Percentiles rank a stretch among this genome's conserved stretches.
Conservation (phyloP, 2,797 vertebrate genomes). For the Sphenodon punctatus region DNA sequence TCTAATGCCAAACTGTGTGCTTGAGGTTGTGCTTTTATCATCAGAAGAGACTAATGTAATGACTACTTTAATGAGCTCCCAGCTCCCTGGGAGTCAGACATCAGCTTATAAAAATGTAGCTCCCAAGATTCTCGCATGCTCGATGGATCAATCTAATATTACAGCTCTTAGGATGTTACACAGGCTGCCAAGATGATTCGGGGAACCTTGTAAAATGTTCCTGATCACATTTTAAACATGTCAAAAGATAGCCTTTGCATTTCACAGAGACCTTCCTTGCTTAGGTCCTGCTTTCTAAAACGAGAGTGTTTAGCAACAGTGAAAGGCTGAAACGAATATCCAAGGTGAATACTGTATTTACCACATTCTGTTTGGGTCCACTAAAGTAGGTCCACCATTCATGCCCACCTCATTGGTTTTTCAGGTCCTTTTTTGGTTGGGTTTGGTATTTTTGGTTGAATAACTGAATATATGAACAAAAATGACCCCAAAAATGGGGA, state of each 20-base stretch:
- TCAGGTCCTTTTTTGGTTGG: too few species aligned
- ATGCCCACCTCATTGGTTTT: too few species aligned
- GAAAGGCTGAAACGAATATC: too few species aligned
- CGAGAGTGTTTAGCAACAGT: background rate
- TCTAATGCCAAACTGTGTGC: background rate
- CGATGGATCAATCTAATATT: background rate
- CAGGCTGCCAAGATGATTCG: background rate
- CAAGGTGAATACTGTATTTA: too few species aligned
- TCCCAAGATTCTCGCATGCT: background rate
- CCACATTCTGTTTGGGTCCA: too few species aligned
- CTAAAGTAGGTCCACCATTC: too few species aligned
- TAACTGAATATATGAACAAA: too few species aligned
- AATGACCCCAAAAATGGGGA: too few species aligned
- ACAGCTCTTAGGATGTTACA: background rate
- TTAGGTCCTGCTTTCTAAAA: background rate
- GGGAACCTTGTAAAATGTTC: background rate
- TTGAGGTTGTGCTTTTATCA: background rate
- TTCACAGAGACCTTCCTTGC: background rate
- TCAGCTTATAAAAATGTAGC: background rate
- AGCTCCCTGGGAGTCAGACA: background rate
- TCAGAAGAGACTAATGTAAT: background rate
- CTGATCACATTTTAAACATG: background rate
- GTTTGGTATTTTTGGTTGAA: too few species aligned
- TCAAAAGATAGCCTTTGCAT: background rate
- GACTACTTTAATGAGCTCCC: background rate